phyloP scores from a whole-genome alignment of 2,888 invertebrate species.

The Heteropelma amictum region DNA sequence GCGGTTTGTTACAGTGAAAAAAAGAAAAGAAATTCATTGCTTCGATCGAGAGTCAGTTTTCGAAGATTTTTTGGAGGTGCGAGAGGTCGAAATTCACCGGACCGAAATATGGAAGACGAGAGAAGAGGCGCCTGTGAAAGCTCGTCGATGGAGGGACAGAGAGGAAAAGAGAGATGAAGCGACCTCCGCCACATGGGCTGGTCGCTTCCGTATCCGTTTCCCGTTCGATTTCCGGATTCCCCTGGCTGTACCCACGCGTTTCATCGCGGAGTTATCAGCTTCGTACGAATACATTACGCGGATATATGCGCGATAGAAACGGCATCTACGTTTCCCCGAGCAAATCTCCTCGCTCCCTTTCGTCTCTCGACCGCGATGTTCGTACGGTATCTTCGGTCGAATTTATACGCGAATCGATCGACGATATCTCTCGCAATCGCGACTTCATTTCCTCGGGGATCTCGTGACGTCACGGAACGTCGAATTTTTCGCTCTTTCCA shows the following conservation, averaged over 20 bases:
- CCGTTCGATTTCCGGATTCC: constrained; percentile 70
- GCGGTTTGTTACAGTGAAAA: background rate
- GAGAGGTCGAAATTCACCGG: background rate
- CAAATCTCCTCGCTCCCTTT: constrained; percentile 22
- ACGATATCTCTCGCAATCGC: constrained; percentile 8
- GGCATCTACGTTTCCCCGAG: constrained; percentile 10
- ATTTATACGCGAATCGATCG: constrained; percentile 29
- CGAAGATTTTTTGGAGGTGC: too few species aligned
- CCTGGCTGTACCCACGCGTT: constrained; percentile 8
- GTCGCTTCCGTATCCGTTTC: constrained; percentile 72
- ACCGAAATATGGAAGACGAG: too few species aligned
- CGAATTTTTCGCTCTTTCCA: background rate
- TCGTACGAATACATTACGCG: background rate
- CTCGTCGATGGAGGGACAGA: background rate
- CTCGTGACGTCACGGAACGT: background rate
- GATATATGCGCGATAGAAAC: background rate
- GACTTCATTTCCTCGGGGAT: constrained; percentile 16
- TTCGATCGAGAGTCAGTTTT: too few species aligned
- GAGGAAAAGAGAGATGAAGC: constrained; percentile 15
- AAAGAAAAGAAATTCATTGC: background rate
- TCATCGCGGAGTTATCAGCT: constrained; percentile 18
- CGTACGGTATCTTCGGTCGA: constrained; percentile 1
- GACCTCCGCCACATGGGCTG: constrained; percentile 61
- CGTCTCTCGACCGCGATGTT: constrained; percentile 21
- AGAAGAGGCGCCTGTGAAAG: too few species aligned